Conservation (phyloP, 1,140 invertebrate genomes). For the Streblospio benedicti region DNA sequence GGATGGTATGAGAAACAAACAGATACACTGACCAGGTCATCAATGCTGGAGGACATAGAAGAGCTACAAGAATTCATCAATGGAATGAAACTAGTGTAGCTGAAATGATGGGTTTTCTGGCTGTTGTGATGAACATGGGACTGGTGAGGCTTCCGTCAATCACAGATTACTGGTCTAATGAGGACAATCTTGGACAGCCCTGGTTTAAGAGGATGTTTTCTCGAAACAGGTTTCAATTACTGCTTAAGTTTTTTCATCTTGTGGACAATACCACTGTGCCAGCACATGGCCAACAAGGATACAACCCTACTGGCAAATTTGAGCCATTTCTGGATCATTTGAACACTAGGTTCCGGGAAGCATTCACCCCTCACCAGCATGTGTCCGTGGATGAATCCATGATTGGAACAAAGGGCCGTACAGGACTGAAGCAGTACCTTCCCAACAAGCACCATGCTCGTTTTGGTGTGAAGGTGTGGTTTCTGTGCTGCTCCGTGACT, state of each 20-base stretch:
- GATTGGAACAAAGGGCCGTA: background rate
- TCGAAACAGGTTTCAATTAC: background rate
- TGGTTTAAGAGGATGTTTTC: background rate
- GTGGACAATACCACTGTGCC: background rate
- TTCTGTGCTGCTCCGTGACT: background rate
- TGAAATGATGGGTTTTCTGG: no score
- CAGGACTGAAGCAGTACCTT: background rate
- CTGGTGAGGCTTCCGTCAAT: background rate
- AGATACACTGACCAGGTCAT: no score
- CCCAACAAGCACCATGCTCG: background rate
- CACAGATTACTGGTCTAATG: background rate
- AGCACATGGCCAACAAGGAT: background rate
- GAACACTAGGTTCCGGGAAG: background rate
- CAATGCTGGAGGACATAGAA: no score
- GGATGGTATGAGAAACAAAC: no score
- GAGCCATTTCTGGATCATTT: background rate
- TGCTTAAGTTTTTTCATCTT: background rate
- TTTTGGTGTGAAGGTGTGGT: background rate
- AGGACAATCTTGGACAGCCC: background rate
- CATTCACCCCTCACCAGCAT: background rate
- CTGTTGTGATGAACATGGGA: no score
- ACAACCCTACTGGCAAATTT: background rate
- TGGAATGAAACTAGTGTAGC: no score
- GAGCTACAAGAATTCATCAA: no score
- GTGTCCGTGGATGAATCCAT: conserved; percentile 1